Evolutionary conservation across 2,797 vertebrate species (phyloP).

Genomic region (Esox masquinongy): DNA sequence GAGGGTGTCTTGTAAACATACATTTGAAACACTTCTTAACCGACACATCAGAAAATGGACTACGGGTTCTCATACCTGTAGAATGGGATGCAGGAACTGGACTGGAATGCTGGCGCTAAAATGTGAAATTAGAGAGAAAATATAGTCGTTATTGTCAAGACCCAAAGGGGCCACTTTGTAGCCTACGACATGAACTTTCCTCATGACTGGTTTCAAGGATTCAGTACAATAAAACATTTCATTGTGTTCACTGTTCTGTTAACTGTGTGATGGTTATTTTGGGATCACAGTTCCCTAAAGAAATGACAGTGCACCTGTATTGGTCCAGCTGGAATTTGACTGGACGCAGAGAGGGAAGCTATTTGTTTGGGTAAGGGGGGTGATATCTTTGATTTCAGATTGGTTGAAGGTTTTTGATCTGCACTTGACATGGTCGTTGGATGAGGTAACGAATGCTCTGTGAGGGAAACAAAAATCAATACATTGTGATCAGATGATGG

Average conservation of each 20-base stretch:
- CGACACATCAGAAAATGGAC: background rate
- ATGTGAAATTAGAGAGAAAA: background rate
- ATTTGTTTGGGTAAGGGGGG: slow-evolving; percentile 14
- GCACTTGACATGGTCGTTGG: background rate
- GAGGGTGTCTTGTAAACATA: too few species aligned
- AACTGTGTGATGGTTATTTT: background rate
- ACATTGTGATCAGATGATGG: background rate
- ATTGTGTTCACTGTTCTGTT: background rate
- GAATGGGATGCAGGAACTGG: slow-evolving; percentile 12
- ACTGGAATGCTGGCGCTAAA: slow-evolving; percentile 53
- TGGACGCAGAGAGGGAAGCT: accelerated
- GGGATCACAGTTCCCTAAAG: background rate
- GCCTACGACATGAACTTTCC: background rate
- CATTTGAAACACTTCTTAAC: background rate
- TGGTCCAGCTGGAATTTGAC: background rate
- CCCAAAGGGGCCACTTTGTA: background rate
- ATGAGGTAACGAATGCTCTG: background rate
- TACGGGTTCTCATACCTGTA: background rate
- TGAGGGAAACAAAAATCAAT: background rate
- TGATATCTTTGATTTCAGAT: slow-evolving; percentile 26
- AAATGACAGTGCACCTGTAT: slow-evolving; percentile 36
- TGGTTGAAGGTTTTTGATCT: slow-evolving; percentile 4
- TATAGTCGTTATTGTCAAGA: background rate
- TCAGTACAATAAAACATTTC: background rate
- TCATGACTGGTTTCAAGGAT: background rate